A percentile compares a stretch with the other conserved stretches of the same genome.
Evolutionary conservation across 2,113 vertebrate species (phyloP).

Genomic region (Coracopsis vasa): DNA sequence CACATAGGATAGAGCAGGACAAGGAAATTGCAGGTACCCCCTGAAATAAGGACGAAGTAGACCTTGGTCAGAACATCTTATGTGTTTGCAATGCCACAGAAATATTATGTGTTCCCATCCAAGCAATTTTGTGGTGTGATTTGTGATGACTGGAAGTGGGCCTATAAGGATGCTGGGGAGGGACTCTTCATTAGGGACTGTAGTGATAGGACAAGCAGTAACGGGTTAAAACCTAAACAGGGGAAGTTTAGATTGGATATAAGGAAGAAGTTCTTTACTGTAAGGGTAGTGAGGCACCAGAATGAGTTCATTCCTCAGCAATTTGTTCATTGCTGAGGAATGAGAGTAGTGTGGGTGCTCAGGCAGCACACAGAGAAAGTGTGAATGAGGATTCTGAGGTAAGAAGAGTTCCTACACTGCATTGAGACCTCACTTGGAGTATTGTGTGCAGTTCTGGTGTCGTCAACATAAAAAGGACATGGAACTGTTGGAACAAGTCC

Average conservation of each 20-base stretch:
- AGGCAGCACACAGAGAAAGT: not conserved
- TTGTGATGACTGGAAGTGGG: not conserved
- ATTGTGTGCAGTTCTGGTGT: too few species aligned
- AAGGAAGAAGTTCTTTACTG: too few species aligned
- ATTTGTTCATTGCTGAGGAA: not conserved
- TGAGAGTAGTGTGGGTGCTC: not conserved
- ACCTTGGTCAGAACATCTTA: not conserved
- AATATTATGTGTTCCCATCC: not conserved
- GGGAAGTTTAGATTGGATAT: too few species aligned
- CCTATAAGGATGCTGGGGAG: too few species aligned
- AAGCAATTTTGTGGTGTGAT: not conserved
- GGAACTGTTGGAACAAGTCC: too few species aligned
- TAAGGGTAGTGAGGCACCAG: too few species aligned
- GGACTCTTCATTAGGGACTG: too few species aligned
- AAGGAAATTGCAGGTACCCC: not conserved
- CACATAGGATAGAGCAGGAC: accelerated
- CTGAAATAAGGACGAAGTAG: not conserved
- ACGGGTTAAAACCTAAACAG: too few species aligned
- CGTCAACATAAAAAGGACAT: too few species aligned
- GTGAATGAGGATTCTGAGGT: accelerated
- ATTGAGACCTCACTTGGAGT: too few species aligned
- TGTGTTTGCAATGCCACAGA: not conserved
- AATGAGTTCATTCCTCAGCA: not conserved
- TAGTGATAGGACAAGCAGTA: too few species aligned
- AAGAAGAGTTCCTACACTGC: not conserved